Percentiles rank a stretch among this genome's conserved stretches.
phyloP scores from a whole-genome alignment of 1,140 invertebrate species.

The Thalassaphorura encarpata region DNA sequence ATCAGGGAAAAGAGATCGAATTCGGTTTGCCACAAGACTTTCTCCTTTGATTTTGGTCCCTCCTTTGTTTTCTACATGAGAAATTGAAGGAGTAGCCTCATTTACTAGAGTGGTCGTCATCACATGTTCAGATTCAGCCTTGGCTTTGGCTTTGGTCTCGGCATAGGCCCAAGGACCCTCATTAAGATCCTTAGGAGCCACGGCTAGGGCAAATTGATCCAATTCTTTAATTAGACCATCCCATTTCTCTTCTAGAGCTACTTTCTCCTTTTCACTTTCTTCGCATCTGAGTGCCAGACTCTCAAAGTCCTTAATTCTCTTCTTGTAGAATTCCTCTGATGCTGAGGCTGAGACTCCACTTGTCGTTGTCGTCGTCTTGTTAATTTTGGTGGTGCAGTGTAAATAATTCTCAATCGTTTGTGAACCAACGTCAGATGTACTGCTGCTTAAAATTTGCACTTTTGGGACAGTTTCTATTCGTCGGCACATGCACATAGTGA shows the following conservation, averaged over 20 bases:
- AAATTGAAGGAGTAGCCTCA: too few species aligned
- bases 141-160: background rate
- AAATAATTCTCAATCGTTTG: too few species aligned
- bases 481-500: too few species aligned
- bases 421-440: too few species aligned
- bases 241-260: constrained; percentile 24
- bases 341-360: too few species aligned
- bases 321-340: too few species aligned
- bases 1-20: constrained; percentile 15
- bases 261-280: constrained; percentile 26
- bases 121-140: constrained; percentile 30
- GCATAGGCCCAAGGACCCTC: background rate
- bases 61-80: constrained; percentile 34
- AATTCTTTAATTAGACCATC: constrained; percentile 25
- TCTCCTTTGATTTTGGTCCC: background rate
- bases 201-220: constrained; percentile 3
- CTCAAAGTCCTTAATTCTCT: too few species aligned
- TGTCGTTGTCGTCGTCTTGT: too few species aligned
- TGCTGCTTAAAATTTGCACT: too few species aligned
- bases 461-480: too few species aligned
- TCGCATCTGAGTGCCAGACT: too few species aligned
- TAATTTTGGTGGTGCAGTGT: too few species aligned
- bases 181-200: background rate
- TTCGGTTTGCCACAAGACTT: constrained; percentile 14
- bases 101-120: constrained; percentile 33